A percentile compares a stretch with the other conserved stretches of the same genome.
These are phyloP conservation scores for Smithornis capensis DNA, from an alignment of 2,113 vertebrate genomes.

Conservation along the genomic window DNA sequence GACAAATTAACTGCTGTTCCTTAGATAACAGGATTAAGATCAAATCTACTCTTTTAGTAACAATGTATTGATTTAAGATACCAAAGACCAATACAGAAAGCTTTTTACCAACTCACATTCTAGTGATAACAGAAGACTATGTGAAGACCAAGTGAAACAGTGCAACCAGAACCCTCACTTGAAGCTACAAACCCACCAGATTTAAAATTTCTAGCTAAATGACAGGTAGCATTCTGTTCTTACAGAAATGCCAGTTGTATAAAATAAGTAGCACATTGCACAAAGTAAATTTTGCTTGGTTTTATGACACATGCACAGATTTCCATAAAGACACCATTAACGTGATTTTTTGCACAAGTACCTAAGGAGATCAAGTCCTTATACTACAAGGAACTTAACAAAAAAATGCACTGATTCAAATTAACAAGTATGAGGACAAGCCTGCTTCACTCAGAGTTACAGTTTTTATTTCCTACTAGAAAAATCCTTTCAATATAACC, in stretches of 20 bases:
- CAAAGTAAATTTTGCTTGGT: neutral
- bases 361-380: neutral
- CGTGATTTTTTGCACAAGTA: neutral
- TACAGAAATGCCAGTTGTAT: neutral
- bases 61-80: neutral
- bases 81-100: neutral
- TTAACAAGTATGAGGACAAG: neutral
- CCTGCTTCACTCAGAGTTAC: neutral
- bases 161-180: neutral
- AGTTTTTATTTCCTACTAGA: neutral
- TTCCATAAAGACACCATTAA: neutral
- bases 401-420: neutral
- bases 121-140: neutral
- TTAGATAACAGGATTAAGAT: neutral
- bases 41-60: neutral
- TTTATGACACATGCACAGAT: neutral
- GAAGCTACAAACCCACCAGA: neutral
- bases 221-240: neutral
- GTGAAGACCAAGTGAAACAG: neutral
- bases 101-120: neutral
- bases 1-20: neutral
- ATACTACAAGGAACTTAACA: neutral
- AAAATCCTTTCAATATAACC: neutral
- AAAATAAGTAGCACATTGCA: neutral
- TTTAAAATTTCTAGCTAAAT: neutral